Evolutionary conservation across 2,797 vertebrate species (phyloP).

Genomic region (Muscicapa comitata): DNA sequence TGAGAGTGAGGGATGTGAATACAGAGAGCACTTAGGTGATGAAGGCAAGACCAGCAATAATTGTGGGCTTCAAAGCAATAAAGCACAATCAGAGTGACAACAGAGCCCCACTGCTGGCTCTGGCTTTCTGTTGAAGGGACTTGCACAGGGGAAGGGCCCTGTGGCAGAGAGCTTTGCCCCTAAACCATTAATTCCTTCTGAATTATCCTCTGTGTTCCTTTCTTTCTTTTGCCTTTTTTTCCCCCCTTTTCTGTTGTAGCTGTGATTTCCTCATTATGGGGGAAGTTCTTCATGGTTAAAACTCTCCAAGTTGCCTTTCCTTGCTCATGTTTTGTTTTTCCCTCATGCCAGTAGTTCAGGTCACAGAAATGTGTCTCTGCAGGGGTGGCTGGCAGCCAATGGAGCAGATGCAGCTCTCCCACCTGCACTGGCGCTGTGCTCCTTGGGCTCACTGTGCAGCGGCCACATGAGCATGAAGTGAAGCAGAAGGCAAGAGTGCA

Average conservation of each 20-base stretch:
- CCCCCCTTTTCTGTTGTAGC: rapidly evolving
- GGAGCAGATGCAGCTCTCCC: background rate
- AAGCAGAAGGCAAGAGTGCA: background rate
- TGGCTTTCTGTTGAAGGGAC: background rate
- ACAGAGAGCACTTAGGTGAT: slow-evolving; percentile 15
- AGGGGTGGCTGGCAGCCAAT: background rate
- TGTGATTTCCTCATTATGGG: background rate
- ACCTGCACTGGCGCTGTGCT: rapidly evolving
- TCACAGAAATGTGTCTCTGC: background rate
- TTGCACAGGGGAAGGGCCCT: background rate
- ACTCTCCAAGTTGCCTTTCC: background rate
- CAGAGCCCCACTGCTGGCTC: background rate
- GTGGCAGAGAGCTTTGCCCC: background rate
- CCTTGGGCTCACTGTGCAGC: rapidly evolving
- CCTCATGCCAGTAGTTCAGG: background rate
- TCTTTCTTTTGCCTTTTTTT: background rate
- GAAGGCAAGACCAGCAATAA: slow-evolving; percentile 19
- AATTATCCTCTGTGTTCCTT: background rate
- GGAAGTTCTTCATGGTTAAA: background rate
- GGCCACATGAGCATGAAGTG: background rate
- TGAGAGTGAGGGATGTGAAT: background rate
- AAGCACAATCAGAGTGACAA: slow-evolving; percentile 44
- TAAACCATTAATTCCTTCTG: background rate
- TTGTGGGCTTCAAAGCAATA: slow-evolving; percentile 31
- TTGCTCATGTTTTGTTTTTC: background rate